A percentile compares a stretch with the other conserved stretches of the same genome.
phyloP scores from a whole-genome alignment of 2,113 vertebrate species.

The Entelurus aequoreus region DNA sequence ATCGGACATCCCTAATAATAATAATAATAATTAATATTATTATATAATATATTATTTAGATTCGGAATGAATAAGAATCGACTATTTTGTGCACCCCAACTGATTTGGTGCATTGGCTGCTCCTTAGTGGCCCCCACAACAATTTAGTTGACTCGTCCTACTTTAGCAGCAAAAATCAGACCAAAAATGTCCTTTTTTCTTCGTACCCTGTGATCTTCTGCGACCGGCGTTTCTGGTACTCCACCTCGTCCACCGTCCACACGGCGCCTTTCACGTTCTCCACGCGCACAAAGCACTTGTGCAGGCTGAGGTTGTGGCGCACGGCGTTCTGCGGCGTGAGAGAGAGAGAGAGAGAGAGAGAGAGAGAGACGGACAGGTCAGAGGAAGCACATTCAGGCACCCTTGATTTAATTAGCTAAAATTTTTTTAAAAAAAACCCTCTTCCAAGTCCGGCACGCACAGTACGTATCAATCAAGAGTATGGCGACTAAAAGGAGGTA shows the following conservation, averaged over 20 bases:
- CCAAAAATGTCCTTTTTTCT: background rate
- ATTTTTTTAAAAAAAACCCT: conserved; percentile 52
- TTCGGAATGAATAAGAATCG: too few species aligned
- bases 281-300: conserved; percentile 99
- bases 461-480: conserved; percentile 73
- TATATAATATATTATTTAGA: too few species aligned
- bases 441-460: conserved; percentile 65
- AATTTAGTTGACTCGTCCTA: too few species aligned
- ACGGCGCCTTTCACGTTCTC: conserved; percentile 99
- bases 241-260: conserved; percentile 98
- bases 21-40: too few species aligned
- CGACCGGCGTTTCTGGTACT: conserved; percentile 98
- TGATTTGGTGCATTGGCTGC: too few species aligned
- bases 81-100: too few species aligned
- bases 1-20: too few species aligned
- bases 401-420: conserved; percentile 70
- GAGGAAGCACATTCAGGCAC: conserved; percentile 59
- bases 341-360: conserved; percentile 14
- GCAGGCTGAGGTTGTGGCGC: conserved; percentile 99
- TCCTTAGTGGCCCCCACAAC: too few species aligned
- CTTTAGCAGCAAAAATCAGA: background rate
- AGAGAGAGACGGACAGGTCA: conserved; percentile 29
- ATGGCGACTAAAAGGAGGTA: conserved; percentile 72
- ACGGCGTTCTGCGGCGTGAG: conserved; percentile 86
- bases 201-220: conserved; percentile 99